Evolutionary conservation across 2,113 vertebrate species (phyloP), one percentile per base, ranked within the genome.

Genomic region (Cyphomyrus plagiostoma): DNA sequence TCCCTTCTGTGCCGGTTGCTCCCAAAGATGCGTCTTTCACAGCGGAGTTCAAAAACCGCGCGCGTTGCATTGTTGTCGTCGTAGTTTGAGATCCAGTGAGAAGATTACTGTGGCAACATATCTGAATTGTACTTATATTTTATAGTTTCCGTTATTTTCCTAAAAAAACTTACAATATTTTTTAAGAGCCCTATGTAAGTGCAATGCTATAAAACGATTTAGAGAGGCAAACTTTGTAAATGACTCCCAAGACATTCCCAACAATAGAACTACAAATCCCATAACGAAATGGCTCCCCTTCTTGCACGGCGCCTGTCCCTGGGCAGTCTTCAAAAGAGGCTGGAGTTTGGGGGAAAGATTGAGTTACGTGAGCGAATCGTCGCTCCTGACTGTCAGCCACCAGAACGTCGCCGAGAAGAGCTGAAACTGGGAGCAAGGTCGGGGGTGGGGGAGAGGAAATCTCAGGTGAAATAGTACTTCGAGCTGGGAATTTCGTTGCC

Each of bases 361-460:
- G 86, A 80, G 49, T 88, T 88, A 23, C 70, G 89, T 26, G 89
- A 88, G 86, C 89, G 94, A 92, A 90, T 92, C 91, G 91, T 94
- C 93, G 92, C 90, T 94, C 92, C 91, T 91, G 92, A 92, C 93
- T 94, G 95, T 95, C 96, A 96, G 95, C 96, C 95, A 95, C 93
- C 93, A 93, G 93, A 93, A 92, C 42, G 35, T 7, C 94, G 93
- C 93, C 50, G 52, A 92, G 93, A 92, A 58, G 91, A 93, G 93
- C 45, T 42, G 49, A 15, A 86, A 66, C 94, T 94, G 95, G 91
- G 92, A 93, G 92, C 91, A 94, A 95, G 94, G 92, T 94, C 91
- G 93, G 50, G 91, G 86, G 92, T 89, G 82, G 39, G 82, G 82
- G 45, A 46, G 45, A 90, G 92, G 86, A 91, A 87, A 91, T 92